Base-by-base conservation (phyloP, 2,888 invertebrate genomes). In the Spilarctia lutea region DNA sequence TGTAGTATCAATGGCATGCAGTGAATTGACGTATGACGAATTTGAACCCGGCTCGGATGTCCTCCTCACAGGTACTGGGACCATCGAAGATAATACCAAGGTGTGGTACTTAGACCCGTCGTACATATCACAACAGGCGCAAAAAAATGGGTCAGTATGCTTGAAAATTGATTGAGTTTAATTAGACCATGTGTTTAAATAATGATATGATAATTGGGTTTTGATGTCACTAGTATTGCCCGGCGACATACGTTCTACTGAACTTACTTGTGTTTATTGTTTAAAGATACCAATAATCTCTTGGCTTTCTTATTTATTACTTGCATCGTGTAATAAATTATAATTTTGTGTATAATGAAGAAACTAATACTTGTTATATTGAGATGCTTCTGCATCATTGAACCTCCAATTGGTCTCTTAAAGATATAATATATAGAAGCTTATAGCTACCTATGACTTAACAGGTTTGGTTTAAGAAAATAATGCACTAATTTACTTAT, bases 21-120 rank as follows among this genome's bases (percentile, higher is more conserved):
- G 93, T 65, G 95, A 94, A 75, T 89, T 91, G 71, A 89, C 91
- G 77, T 91, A 90, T 89, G 92, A 94, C 73, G 95, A 95, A 30
- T 93, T 94, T 69, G 87, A 91, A 56, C 92, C 94, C 0, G 92
- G 94, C 0, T 89, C 92, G 0, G 96, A 96, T 63, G 94, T 95
- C 0, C 83, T 96, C 0, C 85, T 96, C 0, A 94, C 96, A 0
- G 96, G 95, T 13, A 94, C 95, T 0, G 95, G 92, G 0, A 87
- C 88, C 0, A 88, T 90, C 3, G 95, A 95, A 77, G 91, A 94
- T 74, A 91, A 91, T 0, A 94, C 92, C 67, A 96, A 96, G 84
- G 93, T 96, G 6, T 96, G 96, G 96, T 92, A 92, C 77, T 80
- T 96, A 11, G 94, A 94, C 45, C 90, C 93, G 0, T 88, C 92